Percentiles rank a stretch among this genome's conserved stretches.
These are phyloP conservation scores for Falcaria lacertinaria DNA, from an alignment of 2,888 invertebrate species.

Conservation along the genomic window DNA sequence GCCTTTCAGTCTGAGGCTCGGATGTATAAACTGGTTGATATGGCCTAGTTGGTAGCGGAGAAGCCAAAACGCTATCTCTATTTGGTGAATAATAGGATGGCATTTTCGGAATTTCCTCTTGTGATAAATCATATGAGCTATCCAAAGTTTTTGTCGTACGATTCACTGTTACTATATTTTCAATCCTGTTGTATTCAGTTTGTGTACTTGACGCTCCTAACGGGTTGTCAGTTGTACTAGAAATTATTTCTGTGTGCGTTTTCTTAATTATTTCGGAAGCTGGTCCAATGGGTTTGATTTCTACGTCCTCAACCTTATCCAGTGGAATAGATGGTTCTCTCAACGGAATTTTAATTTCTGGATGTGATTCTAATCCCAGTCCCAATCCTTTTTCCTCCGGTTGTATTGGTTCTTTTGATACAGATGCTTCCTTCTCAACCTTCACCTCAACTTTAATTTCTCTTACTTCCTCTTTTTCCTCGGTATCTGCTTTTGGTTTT, in stretches of 20 bases:
- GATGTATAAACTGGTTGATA: constrained; percentile 56
- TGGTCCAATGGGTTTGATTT: constrained; percentile 69
- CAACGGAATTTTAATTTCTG: constrained; percentile 42
- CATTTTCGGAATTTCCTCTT: constrained; percentile 55
- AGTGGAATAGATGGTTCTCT: constrained; percentile 66
- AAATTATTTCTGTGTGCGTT: constrained; percentile 55
- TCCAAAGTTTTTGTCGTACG: constrained; percentile 68
- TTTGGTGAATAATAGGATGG: constrained; percentile 63
- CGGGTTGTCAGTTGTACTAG: constrained; percentile 46
- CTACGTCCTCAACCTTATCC: constrained; percentile 69
- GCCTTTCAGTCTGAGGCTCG: constrained; percentile 54
- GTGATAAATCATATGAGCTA: constrained; percentile 52
- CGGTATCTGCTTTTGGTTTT: constrained; percentile 19
- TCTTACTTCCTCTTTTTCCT: constrained; percentile 18
- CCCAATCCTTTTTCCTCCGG: constrained; percentile 11
- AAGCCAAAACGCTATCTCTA: constrained; percentile 48
- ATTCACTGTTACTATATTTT: constrained; percentile 70
- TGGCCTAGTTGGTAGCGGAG: constrained; percentile 50
- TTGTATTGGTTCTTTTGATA: constrained; percentile 2
- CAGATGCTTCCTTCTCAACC: constrained; percentile 12
- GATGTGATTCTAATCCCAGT: constrained; percentile 18
- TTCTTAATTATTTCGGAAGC: constrained; percentile 55
- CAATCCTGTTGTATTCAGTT: constrained; percentile 66
- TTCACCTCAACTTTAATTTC: constrained; percentile 15
- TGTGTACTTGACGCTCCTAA: constrained; percentile 52